Evolutionary conservation across 2,888 invertebrate genomes (phyloP).

Genomic region (Pachliopta kotzebuea): DNA sequence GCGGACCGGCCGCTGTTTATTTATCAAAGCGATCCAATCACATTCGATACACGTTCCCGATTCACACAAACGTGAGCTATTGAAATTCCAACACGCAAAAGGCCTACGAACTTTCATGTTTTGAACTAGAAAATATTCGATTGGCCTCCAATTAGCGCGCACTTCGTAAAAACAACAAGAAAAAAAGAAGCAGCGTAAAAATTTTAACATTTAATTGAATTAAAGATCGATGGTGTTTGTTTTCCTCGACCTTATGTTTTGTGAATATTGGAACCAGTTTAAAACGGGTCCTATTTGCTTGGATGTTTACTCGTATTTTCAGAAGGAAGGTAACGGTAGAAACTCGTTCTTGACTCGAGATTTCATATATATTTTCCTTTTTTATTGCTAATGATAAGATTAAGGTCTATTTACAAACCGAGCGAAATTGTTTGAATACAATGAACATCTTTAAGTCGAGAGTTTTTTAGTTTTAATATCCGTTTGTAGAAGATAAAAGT

Average conservation of each 20-base stretch:
- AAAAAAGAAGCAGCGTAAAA: no score
- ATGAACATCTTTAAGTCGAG: conserved; percentile 30
- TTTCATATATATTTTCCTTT: conserved; percentile 40
- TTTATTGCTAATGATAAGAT: conserved; percentile 38
- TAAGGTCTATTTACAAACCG: conserved; percentile 58
- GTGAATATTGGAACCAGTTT: conserved; percentile 52
- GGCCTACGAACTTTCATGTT: conserved; percentile 56
- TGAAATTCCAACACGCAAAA: conserved; percentile 56
- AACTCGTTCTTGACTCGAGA: conserved; percentile 61
- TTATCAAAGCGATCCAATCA: conserved; percentile 61
- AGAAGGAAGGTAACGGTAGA: conserved; percentile 66
- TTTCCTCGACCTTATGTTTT: conserved; percentile 29
- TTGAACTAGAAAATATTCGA: conserved; percentile 36
- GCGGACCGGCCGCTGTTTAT: conserved; percentile 58
- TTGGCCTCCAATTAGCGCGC: conserved; percentile 25
- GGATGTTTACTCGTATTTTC: conserved; percentile 62
- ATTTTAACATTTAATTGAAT: conserved; percentile 11
- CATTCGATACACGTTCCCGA: conserved; percentile 73
- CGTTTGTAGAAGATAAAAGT: no score
- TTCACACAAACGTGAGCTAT: conserved; percentile 73
- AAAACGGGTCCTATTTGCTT: conserved; percentile 48
- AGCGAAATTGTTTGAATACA: conserved; percentile 32
- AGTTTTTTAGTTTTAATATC: not conserved
- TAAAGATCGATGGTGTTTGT: conserved; percentile 32
- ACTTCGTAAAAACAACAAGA: conserved; percentile 28